Evolutionary conservation across 2,888 invertebrate genomes (phyloP).

Genomic region (Ceriagrion tenellum): DNA sequence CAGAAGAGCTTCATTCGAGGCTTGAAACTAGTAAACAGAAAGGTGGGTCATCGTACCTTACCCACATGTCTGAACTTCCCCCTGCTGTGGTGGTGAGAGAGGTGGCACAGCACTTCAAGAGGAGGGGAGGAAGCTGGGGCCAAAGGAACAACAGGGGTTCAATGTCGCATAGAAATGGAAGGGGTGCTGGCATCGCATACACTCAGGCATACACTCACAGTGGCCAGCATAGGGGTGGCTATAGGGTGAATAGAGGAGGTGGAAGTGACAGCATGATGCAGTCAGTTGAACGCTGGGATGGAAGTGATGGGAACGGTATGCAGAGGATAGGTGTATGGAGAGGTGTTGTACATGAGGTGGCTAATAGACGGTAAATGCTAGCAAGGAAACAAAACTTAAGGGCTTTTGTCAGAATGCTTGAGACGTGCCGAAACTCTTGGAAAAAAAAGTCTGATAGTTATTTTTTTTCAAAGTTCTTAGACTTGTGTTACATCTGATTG

Average conservation of each 20-base stretch:
- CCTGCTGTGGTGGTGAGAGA: slow-evolving; percentile 67
- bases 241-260: background rate
- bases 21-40: slow-evolving; percentile 65
- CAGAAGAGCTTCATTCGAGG: slow-evolving; percentile 57
- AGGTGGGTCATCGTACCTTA: slow-evolving; percentile 68
- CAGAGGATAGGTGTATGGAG: slow-evolving; percentile 14
- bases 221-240: background rate
- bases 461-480: background rate
- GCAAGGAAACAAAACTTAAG: background rate
- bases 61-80: slow-evolving; percentile 68
- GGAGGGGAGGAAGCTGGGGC: slow-evolving; percentile 39
- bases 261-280: background rate
- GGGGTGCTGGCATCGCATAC: background rate
- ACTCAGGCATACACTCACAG: background rate
- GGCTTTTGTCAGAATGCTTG: slow-evolving; percentile 7
- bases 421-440: background rate
- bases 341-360: background rate
- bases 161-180: background rate
- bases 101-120: slow-evolving; percentile 68
- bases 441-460: slow-evolving; percentile 29
- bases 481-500: slow-evolving; percentile 28
- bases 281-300: background rate
- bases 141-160: slow-evolving; percentile 41
- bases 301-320: background rate
- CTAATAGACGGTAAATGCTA: background rate